Conservation (phyloP, 2,113 vertebrate genomes). For the Progne subis region DNA sequence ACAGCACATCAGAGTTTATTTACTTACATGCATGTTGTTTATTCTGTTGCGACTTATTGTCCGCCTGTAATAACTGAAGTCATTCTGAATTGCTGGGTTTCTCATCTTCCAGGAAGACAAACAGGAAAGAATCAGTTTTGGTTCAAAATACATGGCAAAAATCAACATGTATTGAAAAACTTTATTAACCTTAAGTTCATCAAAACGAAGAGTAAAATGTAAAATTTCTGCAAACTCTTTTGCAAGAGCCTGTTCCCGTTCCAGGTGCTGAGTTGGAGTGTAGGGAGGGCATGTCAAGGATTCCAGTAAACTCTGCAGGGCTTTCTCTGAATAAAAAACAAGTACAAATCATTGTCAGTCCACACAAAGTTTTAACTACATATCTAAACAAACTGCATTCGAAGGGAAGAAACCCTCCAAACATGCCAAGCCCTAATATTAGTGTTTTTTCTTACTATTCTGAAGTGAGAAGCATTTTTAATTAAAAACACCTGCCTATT, state of each 20-base stretch:
- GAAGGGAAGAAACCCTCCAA: not conserved
- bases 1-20: not conserved
- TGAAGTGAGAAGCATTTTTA: not conserved
- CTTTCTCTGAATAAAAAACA: conserved; percentile 83
- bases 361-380: not conserved
- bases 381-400: not conserved
- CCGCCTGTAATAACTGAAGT: conserved; percentile 97
- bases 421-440: not conserved
- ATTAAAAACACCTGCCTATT: not conserved
- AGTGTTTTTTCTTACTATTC: not conserved
- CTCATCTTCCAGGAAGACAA: conserved; percentile 84
- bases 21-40: conserved; percentile 97
- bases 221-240: conserved; percentile 98
- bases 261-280: conserved; percentile 95
- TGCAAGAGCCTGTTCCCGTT: conserved; percentile 94
- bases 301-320: conserved; percentile 90
- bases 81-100: conserved; percentile 97
- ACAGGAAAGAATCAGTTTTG: not conserved
- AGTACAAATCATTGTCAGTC: not conserved
- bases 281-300: conserved; percentile 91
- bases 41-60: conserved; percentile 96
- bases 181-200: conserved; percentile 92
- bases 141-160: not conserved
- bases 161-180: not conserved
- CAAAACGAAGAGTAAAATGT: conserved; percentile 97